These are phyloP conservation scores for Heterochromis multidens DNA, from an alignment of 2,113 vertebrate genomes.

Conservation along the genomic window DNA sequence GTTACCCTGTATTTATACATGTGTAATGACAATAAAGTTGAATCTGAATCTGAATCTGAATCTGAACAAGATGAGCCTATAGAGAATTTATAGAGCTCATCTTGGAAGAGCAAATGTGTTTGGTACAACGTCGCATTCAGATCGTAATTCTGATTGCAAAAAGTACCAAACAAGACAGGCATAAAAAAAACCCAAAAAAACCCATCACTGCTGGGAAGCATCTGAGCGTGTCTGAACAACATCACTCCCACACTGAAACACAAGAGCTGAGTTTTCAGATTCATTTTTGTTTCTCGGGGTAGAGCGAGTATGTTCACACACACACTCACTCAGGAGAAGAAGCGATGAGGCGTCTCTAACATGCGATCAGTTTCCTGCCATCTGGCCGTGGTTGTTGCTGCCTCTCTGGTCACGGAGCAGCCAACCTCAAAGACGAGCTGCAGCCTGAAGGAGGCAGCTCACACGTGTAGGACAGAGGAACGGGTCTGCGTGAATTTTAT, in stretches of 20 bases:
- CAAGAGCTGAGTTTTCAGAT: neutral
- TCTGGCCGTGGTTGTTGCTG: slow-evolving; percentile 4
- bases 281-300: too few relatives aligned
- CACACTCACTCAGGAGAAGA: neutral
- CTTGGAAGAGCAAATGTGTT: too few relatives aligned
- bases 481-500: neutral
- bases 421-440: neutral
- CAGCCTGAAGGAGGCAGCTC: neutral
- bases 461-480: neutral
- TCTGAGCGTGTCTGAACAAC: neutral
- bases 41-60: too few relatives aligned
- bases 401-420: slow-evolving; percentile 4
- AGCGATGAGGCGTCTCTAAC: neutral
- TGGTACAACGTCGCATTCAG: too few relatives aligned
- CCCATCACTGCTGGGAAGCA: neutral
- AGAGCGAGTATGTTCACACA: neutral
- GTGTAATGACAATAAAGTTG: too few relatives aligned
- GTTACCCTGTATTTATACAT: too few relatives aligned
- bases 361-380: neutral
- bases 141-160: too few relatives aligned
- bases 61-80: too few relatives aligned
- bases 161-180: too few relatives aligned
- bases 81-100: too few relatives aligned
- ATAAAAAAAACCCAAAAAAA: too few relatives aligned
- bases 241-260: neutral